Evolutionary conservation across 2,797 vertebrate species (phyloP).

Genomic region (Sarcoramphus papa): DNA sequence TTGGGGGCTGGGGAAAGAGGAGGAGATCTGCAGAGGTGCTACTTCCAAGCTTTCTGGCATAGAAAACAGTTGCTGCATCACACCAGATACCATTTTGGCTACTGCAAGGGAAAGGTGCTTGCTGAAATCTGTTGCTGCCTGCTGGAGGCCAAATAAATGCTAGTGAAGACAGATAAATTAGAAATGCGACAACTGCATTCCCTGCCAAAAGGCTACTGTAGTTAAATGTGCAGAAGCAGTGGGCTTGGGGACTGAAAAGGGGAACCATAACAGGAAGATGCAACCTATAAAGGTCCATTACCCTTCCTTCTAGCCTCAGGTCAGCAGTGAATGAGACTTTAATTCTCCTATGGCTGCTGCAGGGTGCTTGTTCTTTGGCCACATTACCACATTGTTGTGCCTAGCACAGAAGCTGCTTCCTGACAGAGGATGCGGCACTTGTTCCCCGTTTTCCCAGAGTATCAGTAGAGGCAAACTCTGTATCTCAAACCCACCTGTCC

Average conservation of each 20-base stretch:
- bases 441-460: background rate
- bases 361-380: background rate
- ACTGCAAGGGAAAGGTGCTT: background rate
- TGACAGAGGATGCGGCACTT: background rate
- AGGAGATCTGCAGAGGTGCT: background rate
- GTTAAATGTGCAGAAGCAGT: background rate
- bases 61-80: background rate
- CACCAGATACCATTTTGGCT: background rate
- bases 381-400: background rate
- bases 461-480: background rate
- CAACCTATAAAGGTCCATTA: background rate
- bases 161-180: background rate
- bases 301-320: background rate
- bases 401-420: background rate
- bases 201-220: background rate
- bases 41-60: background rate
- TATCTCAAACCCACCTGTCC: background rate
- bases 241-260: background rate
- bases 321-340: background rate
- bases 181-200: background rate
- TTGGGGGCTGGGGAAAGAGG: background rate
- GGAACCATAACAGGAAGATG: background rate
- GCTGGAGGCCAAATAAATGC: background rate
- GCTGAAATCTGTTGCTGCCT: background rate
- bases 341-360: background rate